Percentiles rank a stretch among this genome's conserved stretches.
Evolutionary conservation across 1,140 invertebrate species (phyloP).

Genomic region (Tetranychus cinnabarinus): DNA sequence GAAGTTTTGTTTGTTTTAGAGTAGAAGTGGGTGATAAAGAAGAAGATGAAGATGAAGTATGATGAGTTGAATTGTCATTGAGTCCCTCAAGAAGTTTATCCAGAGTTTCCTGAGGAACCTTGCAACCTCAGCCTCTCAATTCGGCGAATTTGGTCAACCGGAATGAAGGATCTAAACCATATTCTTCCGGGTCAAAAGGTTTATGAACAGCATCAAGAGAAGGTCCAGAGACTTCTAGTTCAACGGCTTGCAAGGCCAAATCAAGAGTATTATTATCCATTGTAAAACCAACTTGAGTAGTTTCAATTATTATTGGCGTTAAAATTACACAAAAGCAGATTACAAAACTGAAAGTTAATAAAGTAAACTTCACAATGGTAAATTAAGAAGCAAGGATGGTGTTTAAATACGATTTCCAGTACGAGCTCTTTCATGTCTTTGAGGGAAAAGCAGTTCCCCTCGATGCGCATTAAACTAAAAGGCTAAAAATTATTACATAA

Average conservation of each 20-base stretch:
- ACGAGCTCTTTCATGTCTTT: no score
- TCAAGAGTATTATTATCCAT: not conserved
- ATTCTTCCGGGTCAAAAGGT: constrained; percentile 80
- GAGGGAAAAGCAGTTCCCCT: no score
- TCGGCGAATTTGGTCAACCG: constrained; percentile 88
- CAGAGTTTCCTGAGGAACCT: constrained; percentile 90
- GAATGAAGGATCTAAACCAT: constrained; percentile 76
- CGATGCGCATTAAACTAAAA: no score
- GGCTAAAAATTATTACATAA: no score
- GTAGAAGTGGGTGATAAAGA: constrained; percentile 2
- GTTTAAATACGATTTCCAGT: no score
- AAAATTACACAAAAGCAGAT: no score
- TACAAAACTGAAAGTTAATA: no score
- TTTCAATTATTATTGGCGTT: no score
- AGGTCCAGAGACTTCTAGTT: not conserved
- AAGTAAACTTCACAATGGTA: no score
- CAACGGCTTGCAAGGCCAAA: not conserved
- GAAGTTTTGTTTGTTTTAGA: constrained; percentile 5
- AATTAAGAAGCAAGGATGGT: no score
- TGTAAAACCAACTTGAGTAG: no score
- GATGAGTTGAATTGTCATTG: constrained; percentile 25
- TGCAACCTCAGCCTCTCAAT: constrained; percentile 96
- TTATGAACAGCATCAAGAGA: constrained; percentile 27
- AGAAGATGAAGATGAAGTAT: constrained; percentile 1
- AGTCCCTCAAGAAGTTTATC: constrained; percentile 84